Evolutionary conservation across 2,888 invertebrate species (phyloP).

Genomic region (Tricholauxania praeusta): DNA sequence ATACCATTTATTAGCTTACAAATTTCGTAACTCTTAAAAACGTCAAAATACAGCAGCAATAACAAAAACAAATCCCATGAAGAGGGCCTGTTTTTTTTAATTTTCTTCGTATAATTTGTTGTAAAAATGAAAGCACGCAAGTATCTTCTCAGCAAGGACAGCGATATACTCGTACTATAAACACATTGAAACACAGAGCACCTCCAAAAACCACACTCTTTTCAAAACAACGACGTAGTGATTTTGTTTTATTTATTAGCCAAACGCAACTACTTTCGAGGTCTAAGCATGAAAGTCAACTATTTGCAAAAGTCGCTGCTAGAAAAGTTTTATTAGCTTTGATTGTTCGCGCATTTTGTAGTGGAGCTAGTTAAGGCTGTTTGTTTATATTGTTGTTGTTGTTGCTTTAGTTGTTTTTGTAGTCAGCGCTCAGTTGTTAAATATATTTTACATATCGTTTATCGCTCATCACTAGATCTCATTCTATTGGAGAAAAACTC

Average conservation of each 20-base stretch:
- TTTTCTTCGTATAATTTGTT: not conserved
- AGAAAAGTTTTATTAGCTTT: constrained; percentile 10
- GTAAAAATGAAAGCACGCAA: not conserved
- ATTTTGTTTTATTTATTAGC: constrained; percentile 2
- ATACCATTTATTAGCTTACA: no score
- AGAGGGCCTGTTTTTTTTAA: constrained; percentile 20
- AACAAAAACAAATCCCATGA: constrained; percentile 9
- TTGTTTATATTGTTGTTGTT: not conserved
- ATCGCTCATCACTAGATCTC: no score
- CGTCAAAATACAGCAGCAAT: no score
- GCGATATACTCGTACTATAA: not conserved
- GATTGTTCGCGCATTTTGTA: constrained; percentile 1
- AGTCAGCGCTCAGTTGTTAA: not conserved
- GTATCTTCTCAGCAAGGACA: not conserved
- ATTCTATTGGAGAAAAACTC: no score
- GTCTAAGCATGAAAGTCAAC: constrained; percentile 59
- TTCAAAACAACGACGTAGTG: not conserved
- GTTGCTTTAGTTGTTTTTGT: not conserved
- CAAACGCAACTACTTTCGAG: constrained; percentile 51
- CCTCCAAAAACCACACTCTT: no score
- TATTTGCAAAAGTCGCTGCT: constrained; percentile 37
- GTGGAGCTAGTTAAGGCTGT: constrained; percentile 1
- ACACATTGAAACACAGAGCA: not conserved
- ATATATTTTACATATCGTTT: not conserved
- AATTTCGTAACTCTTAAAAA: no score